phyloP scores from a whole-genome alignment of 2,113 vertebrate species.

The Triplophysa tibetana region DNA sequence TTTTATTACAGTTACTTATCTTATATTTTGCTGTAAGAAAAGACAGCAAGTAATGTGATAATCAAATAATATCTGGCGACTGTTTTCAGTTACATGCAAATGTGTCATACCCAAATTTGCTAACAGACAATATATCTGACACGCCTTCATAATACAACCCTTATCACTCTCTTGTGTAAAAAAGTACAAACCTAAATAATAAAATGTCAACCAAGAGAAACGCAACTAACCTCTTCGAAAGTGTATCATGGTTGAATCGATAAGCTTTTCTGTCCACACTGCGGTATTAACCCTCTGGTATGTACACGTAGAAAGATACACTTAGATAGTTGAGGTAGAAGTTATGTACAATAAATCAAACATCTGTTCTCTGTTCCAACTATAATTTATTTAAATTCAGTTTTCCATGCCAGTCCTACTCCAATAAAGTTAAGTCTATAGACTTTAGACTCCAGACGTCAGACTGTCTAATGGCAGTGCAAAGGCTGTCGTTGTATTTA shows the following conservation, averaged over 20 bases:
- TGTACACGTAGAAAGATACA: background rate
- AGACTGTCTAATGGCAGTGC: background rate
- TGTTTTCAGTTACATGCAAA: background rate
- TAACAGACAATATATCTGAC: background rate
- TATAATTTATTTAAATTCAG: background rate
- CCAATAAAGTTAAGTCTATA: background rate
- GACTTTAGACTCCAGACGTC: slow-evolving; percentile 4
- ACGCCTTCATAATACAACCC: background rate
- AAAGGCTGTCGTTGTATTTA: background rate
- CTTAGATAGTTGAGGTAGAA: background rate
- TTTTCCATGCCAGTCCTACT: background rate
- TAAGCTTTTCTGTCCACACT: background rate
- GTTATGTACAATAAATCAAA: background rate
- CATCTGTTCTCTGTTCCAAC: background rate
- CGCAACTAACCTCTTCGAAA: slow-evolving; percentile 27
- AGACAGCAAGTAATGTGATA: too few relatives aligned
- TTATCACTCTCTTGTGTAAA: slow-evolving; percentile 28
- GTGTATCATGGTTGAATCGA: slow-evolving; percentile 33
- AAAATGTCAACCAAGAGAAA: background rate
- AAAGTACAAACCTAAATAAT: slow-evolving; percentile 7
- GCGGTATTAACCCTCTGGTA: background rate
- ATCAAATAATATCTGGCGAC: too few relatives aligned
- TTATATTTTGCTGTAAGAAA: too few relatives aligned
- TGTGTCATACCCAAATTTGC: too few relatives aligned
- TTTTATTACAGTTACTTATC: too few relatives aligned